Base-by-base conservation (phyloP, 2,888 invertebrate genomes). In the Drosophila vallismaia region DNA sequence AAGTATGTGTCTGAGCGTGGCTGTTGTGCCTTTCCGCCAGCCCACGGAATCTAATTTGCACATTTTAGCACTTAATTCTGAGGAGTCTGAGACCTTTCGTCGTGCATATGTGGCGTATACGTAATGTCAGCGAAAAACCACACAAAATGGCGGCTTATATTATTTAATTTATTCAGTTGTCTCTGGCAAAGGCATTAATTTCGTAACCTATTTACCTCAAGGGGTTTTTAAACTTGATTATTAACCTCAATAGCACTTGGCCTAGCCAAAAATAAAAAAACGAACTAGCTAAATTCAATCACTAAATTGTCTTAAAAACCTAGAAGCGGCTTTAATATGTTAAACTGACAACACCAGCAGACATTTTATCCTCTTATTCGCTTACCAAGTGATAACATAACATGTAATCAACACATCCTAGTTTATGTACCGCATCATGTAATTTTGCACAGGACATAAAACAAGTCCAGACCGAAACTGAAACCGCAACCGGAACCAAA, bases 41-140 rank as follows among this genome's bases (percentile, higher is more conserved):
- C 69, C 77, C 76, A 56, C 79, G 79, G 71, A 80, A 84, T 77
- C 77, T 79, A 77, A 83, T 83, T 84, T 84, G 71, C 73, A 79
- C 84, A 83, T 76, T 81, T 81, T 80, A 64, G 74, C 77, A 83
- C 77, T 78, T 74, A 68, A 74, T 77, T 79, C 69, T 60, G 58
- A 63, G 52, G 68, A 51, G 48, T 19, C 63, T 71, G 40, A 5
- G 74, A 66, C 69, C 68, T 50, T 5, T 5, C 5, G 9, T 48
- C 59, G 64, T 36, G n/a, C 36, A 36, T 54, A 75, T 55, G 64
- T 55, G 46, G 73, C 77, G 70, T 73, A 79, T 75, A 68, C 66
- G 73, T 62, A 66, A 70, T 54, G 42, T 64, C 53, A 59, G 56
- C 69, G 40, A 67, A 49, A 66, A 57, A 60, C 56, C 60, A 46